Evolutionary conservation across 2,888 invertebrate species (phyloP).

Genomic region (Agapostemon virescens): DNA sequence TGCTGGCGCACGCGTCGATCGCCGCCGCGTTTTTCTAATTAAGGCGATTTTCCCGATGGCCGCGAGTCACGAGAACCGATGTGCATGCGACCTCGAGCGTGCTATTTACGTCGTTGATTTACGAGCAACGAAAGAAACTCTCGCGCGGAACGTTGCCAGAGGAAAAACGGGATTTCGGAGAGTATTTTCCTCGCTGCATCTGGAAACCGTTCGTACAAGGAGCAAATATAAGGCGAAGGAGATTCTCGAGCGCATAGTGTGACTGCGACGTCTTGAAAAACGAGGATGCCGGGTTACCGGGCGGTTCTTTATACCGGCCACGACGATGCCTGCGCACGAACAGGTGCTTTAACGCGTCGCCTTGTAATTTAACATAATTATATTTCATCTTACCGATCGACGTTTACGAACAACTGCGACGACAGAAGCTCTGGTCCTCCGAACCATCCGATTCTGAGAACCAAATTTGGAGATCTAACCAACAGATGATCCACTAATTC

Average conservation of each 20-base stretch:
- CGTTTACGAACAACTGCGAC: neutral
- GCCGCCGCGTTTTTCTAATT: slow-evolving; percentile 46
- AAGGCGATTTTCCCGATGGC: slow-evolving; percentile 52
- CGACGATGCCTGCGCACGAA: neutral
- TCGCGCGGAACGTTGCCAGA: neutral
- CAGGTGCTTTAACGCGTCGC: neutral
- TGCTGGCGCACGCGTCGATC: slow-evolving; percentile 35
- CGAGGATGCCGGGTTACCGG: neutral
- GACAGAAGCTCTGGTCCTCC: too few species aligned
- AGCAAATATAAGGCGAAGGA: slow-evolving; percentile 8
- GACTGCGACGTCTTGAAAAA: neutral
- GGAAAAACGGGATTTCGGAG: slow-evolving; percentile 21
- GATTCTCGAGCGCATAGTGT: neutral
- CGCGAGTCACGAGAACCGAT: slow-evolving; percentile 39
- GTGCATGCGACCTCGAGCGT: slow-evolving; percentile 33
- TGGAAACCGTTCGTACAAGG: slow-evolving; percentile 4
- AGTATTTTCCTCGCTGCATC: slow-evolving; percentile 19
- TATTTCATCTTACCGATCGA: neutral
- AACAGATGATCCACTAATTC: neutral
- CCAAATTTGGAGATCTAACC: neutral
- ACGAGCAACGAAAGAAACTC: slow-evolving; percentile 19
- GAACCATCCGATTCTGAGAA: neutral
- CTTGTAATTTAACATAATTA: neutral
- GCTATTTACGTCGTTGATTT: slow-evolving; percentile 36
- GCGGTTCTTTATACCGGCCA: neutral